These are phyloP conservation scores for Nerophis lumbriciformis DNA, from an alignment of 2,113 vertebrate genomes.

Conservation along the genomic window DNA sequence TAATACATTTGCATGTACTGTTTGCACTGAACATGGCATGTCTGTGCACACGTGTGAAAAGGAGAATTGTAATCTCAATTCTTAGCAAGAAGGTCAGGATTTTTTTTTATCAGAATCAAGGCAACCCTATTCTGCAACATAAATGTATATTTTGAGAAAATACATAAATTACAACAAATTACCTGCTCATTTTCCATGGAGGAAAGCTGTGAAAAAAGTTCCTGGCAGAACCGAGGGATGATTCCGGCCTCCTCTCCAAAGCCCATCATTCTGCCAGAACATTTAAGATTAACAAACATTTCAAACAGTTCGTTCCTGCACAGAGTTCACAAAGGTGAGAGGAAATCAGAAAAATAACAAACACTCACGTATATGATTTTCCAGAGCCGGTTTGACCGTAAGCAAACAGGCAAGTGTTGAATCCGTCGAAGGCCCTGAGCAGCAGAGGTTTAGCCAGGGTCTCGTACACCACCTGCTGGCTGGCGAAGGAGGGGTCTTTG, in stretches of 20 bases:
- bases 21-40: no score
- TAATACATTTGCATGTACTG: no score
- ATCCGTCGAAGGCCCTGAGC: slow-evolving; percentile 86
- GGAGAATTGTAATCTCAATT: no score
- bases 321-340: background rate
- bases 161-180: background rate
- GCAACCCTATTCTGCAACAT: no score
- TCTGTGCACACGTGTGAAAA: no score
- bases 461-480: slow-evolving; percentile 80
- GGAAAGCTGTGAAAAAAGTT: slow-evolving; percentile 79
- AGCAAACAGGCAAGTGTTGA: slow-evolving; percentile 91
- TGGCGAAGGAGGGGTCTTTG: slow-evolving; percentile 70
- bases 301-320: background rate
- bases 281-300: background rate
- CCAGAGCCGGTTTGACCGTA: slow-evolving; percentile 97
- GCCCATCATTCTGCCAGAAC: slow-evolving; percentile 87
- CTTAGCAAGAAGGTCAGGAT: no score
- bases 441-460: slow-evolving; percentile 81
- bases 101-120: no score
- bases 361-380: slow-evolving; percentile 93
- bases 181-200: slow-evolving; percentile 76
- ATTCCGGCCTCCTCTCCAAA: slow-evolving; percentile 85
- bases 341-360: background rate
- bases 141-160: background rate
- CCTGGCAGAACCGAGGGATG: slow-evolving; percentile 89